phyloP scores from a whole-genome alignment of 2,797 vertebrate genomes.

The Antrozous pallidus region DNA sequence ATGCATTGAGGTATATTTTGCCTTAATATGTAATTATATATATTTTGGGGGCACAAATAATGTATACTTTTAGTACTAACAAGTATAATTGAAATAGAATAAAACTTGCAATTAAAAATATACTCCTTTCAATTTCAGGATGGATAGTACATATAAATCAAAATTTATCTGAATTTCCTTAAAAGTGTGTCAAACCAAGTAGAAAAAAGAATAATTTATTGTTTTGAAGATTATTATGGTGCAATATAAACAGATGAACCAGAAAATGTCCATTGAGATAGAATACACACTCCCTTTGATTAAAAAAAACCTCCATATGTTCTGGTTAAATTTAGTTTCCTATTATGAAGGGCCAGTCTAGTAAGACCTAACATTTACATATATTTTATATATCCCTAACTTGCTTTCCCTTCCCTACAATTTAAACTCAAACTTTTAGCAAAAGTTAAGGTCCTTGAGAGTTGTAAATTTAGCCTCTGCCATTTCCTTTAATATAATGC shows the following conservation, averaged over 20 bases:
- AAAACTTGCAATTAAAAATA: slow-evolving; percentile 4
- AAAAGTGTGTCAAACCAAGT: neutral
- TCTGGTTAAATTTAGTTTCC: neutral
- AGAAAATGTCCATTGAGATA: neutral
- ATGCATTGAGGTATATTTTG: neutral
- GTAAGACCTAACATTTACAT: neutral
- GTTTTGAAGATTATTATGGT: neutral
- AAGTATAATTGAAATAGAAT: slow-evolving; percentile 13
- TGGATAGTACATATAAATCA: neutral
- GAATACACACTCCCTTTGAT: neutral
- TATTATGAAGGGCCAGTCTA: neutral
- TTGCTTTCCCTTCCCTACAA: neutral
- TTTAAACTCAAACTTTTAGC: slow-evolving; percentile 27
- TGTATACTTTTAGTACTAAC: neutral
- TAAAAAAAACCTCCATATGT: neutral
- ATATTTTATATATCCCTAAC: slow-evolving; percentile 9
- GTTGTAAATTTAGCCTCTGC: slow-evolving; percentile 1
- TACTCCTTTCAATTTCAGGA: slow-evolving; percentile 14
- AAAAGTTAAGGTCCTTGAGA: slow-evolving; percentile 22
- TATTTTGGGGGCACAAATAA: neutral
- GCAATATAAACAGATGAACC: neutral
- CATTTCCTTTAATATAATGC: slow-evolving; percentile 2
- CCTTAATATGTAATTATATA: neutral
- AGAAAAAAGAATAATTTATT: neutral
- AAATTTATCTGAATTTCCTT: slow-evolving; percentile 37